Evolutionary conservation across 2,888 invertebrate genomes (phyloP), one percentile per base, ranked within the genome.

Genomic region (Fragum fragum): DNA sequence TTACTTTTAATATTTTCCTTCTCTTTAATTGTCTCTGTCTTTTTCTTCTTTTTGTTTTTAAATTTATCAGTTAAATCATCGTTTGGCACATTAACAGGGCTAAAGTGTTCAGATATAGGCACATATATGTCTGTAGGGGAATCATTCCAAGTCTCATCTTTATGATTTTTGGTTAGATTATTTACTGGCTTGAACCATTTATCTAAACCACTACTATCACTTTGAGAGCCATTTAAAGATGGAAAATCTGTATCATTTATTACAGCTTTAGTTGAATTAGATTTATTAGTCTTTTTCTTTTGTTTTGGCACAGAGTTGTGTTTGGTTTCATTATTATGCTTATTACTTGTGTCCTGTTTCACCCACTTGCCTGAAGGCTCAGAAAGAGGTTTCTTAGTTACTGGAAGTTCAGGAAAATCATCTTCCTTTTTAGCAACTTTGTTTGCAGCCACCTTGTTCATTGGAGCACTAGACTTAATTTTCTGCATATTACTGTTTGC

Each of bases 221-320:
- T 72, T 68, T 73, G 63, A 36, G 79, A 78, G 3, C 80, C 81
- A 18, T 86, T 88, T 91, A 93, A 63, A 92, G 94, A 14, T 95
- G 95, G 47, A 80, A 94, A 94, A 57, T 94, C 93, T 53, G 91
- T 86, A 29, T 91, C 91, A 61, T 75, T 72, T 42, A 81, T 53
- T 29, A 39, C 21, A 9, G 39, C 23, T 66, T 66, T 66, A 32
- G 42, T 42, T 23, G 36, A 2, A 66, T 21, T 70, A 42, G 70
- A 47, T 69, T 74, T 9, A 47, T 32, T 28, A 29, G 32, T 32
- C 32, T 32, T 47, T 63, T 66, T 21, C 47, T 77, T 28, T 69
- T 73, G 39, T 77, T 72, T 32, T 73, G 32, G 61, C 29, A 66
- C 77, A 52, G 52, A n/a, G 23, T 32, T 28, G 36, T 39, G 53